Percentiles rank a stretch among this genome's conserved stretches.
These are phyloP conservation scores for Nemoura dubitans DNA, from an alignment of 2,888 invertebrate genomes.

Conservation along the genomic window DNA sequence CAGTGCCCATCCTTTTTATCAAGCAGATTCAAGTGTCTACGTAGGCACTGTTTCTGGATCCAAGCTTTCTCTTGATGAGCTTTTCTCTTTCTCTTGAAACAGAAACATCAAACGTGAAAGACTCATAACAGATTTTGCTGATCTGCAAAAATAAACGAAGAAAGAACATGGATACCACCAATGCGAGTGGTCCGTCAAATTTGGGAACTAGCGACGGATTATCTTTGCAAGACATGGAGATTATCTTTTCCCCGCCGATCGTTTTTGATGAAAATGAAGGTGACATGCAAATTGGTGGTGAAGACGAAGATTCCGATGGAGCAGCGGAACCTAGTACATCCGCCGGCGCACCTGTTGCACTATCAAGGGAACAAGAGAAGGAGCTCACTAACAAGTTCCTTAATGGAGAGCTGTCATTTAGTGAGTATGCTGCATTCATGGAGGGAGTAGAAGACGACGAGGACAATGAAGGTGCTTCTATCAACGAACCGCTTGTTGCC, in stretches of 20 bases:
- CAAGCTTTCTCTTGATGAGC: no score
- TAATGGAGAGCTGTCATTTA: conserved; percentile 76
- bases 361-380: conserved; percentile 49
- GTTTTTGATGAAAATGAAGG: neutral
- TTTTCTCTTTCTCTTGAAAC: no score
- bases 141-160: no score
- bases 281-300: neutral
- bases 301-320: conserved; percentile 18
- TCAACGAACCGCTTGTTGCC: conserved; percentile 26
- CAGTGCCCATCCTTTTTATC: no score
- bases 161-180: neutral
- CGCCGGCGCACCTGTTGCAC: neutral
- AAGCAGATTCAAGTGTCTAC: no score
- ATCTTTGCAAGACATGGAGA: neutral
- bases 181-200: neutral
- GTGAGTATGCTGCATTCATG: conserved; percentile 69
- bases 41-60: no score
- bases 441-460: conserved; percentile 65
- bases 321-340: neutral
- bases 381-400: conserved; percentile 72
- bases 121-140: no score
- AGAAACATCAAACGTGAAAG: neutral
- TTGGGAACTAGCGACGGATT: neutral
- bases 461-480: conserved; percentile 58
- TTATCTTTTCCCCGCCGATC: neutral